Evolutionary conservation across 2,113 vertebrate genomes (phyloP), one percentile per base, ranked within the genome.

Genomic region (Spermophilus dauricus): DNA sequence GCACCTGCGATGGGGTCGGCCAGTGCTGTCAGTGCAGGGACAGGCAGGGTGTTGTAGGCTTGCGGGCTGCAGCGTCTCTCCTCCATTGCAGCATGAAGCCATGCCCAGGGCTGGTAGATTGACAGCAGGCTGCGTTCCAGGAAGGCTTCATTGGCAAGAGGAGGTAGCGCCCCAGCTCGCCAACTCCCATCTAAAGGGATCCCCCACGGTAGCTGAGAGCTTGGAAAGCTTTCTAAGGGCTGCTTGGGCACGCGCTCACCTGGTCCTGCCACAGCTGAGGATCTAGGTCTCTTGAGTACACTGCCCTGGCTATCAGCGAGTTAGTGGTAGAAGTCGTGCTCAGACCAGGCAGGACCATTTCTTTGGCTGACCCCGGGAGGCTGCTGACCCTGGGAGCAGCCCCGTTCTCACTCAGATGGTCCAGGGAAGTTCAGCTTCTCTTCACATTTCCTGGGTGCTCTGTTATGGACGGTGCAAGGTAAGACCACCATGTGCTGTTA

Each of bases 401-500:
- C 37, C 13, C 18, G 3, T 4, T 2, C 45, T 24, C 22, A 4
- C 20, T 2, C 32, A 18, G 67, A 30, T 14, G 67, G 32, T 17
- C 67, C 13, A 17, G 0, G 84, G 48, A 17, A 4, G 65, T 9
- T 22, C 48, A 0, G 2, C 0, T 4, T 10, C 86, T 51, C 65
- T 1, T 73, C 39, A 0, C 32, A 48, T 8, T 20, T 32, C 84
- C 24, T 20, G 13, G 14, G 1, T 3, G 22, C 24, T 69, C 65
- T 30, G 78, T 0, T 0, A 51, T 2, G 56, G 69, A 1, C 14
- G 2, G 1, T 3, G 4, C 3, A 9, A 5, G 18, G 18, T 4
- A 13, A 0, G 8, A 2, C 8, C 51, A 0, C 8, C 4, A 5
- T 3, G 0, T 0, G 39, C 51, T 53, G n/a, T 42, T 0, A 18